Conservation (phyloP, 2,797 vertebrate genomes). For the Mallotus villosus region DNA sequence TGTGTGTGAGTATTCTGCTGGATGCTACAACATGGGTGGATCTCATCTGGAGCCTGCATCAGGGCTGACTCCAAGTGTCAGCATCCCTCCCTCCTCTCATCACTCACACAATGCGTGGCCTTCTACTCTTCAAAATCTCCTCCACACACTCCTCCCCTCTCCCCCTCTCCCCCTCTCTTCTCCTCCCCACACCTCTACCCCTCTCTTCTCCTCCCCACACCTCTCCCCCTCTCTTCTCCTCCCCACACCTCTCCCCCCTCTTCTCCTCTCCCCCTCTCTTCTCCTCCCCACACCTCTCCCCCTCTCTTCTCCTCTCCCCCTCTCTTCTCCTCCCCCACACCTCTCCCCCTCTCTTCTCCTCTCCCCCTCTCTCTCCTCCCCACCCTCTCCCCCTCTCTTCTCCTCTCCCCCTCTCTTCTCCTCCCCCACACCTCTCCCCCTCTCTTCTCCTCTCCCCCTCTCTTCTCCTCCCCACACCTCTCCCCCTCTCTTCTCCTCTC, state of each 20-base stretch:
- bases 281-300: neutral
- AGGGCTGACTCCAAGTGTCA: constrained; percentile 60
- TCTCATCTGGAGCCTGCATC: constrained; percentile 50
- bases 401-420: neutral
- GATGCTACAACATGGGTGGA: constrained; percentile 37
- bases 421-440: constrained; percentile 19
- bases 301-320: too few species aligned
- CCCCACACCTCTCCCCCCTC: neutral
- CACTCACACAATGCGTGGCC: constrained; percentile 48
- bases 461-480: neutral
- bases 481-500: neutral
- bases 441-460: too few species aligned
- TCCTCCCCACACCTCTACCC: too few species aligned
- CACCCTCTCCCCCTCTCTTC: neutral
- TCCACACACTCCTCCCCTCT: neutral
- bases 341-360: too few species aligned
- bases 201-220: too few species aligned
- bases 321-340: too few species aligned
- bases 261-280: neutral
- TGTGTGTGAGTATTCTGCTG: neutral
- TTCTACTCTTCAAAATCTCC: neutral
- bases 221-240: too few species aligned
- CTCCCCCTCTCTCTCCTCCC: too few species aligned
- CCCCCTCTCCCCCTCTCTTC: too few species aligned
- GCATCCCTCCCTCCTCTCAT: constrained; percentile 60